A percentile compares a stretch with the other conserved stretches of the same genome.
These are phyloP conservation scores for Eclectus roratus DNA, from an alignment of 2,113 vertebrate genomes.

Conservation along the genomic window DNA sequence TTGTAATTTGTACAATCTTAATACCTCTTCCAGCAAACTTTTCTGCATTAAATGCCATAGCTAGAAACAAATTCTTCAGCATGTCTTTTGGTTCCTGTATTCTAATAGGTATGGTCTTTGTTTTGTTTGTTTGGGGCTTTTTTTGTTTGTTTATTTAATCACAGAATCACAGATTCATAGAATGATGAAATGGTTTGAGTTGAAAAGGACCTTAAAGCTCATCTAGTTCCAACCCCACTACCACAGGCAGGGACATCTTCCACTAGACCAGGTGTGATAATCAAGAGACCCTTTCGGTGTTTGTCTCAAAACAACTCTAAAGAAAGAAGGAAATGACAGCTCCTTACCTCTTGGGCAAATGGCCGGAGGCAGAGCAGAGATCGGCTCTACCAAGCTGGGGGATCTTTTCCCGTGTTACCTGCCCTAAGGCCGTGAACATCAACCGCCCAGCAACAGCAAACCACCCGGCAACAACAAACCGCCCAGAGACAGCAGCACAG, in stretches of 20 bases:
- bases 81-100: not conserved
- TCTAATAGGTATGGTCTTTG: not conserved
- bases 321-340: not conserved
- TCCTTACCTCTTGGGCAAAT: not conserved
- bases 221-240: not conserved
- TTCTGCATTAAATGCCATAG: not conserved
- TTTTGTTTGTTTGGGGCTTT: not conserved
- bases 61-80: not conserved
- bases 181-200: not conserved
- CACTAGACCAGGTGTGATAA: not conserved
- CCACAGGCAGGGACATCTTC: not conserved
- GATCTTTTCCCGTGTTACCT: not conserved
- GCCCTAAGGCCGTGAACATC: not conserved
- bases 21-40: not conserved
- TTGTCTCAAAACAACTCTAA: not conserved
- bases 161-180: not conserved
- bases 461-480: too few species aligned
- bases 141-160: not conserved
- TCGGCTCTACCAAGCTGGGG: not conserved
- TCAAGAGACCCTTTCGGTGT: not conserved
- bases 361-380: not conserved
- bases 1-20: not conserved
- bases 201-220: not conserved
- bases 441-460: too few species aligned
- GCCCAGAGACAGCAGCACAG: not conserved